These are phyloP conservation scores for Haliclona indistincta DNA, from an alignment of 37 sponge, comb jelly and placozoan genomes.

Conservation along the genomic window DNA sequence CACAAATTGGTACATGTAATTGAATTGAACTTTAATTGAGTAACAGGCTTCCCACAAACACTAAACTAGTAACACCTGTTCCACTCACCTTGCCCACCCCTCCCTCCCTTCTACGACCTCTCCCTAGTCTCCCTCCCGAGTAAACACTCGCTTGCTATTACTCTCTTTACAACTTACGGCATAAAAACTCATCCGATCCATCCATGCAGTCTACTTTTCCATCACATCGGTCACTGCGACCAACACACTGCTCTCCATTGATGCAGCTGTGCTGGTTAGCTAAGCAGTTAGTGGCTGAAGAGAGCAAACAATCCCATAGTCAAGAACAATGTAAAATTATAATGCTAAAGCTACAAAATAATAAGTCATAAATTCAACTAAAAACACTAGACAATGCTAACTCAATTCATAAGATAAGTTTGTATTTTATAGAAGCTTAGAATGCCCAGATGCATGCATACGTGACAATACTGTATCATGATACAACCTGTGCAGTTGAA, in stretches of 20 bases:
- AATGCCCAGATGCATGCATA: constrained; percentile 11
- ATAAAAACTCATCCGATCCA: constrained; percentile 60
- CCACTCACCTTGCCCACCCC: too few species aligned
- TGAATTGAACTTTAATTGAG: too few species aligned
- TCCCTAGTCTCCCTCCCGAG: too few species aligned
- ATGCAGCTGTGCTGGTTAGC: constrained; percentile 36
- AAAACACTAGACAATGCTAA: constrained; percentile 1
- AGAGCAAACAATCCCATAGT: constrained; percentile 29
- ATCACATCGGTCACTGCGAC: constrained; percentile 30
- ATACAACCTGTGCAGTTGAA: constrained; percentile 6
- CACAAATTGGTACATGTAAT: too few species aligned
- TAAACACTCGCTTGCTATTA: too few species aligned
- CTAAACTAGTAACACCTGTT: too few species aligned
- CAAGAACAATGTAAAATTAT: constrained; percentile 28
- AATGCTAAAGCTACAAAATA: constrained; percentile 17
- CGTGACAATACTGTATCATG: not conserved
- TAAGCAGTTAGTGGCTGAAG: constrained; percentile 13
- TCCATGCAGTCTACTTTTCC: constrained; percentile 42
- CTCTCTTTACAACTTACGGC: too few species aligned
- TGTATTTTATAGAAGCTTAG: too few species aligned
- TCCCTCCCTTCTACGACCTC: too few species aligned
- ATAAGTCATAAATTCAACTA: constrained; percentile 15
- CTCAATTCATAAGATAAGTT: not conserved
- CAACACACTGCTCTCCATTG: constrained; percentile 39
- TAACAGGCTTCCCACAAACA: too few species aligned